Base-by-base conservation (phyloP, 2,888 invertebrate species). In the Nymphalis c-album region DNA sequence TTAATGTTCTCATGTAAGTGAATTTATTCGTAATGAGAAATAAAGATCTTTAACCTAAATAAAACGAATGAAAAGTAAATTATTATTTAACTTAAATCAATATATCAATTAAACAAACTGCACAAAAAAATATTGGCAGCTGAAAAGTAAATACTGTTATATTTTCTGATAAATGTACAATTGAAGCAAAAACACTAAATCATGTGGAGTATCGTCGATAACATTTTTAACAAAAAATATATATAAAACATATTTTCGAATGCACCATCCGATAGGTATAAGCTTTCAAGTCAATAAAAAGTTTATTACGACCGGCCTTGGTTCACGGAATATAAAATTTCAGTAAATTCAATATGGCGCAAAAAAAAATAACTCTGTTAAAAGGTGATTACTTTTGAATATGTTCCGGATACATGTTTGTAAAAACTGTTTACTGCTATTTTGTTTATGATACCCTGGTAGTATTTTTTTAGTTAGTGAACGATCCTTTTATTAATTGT, bases 131-230 rank as follows among this genome's bases (percentile, higher is more conserved):
- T 61, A 62, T 59, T 46, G 13, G 53, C 51, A 53, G 13, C 17
- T 22, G 17, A 53, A 51, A 60, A 62, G 58, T 26, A 61, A 61
- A 58, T 45, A 48, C 63, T 18, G 64, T 59, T 66, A 67, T 69
- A 72, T 65, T 69, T 64, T 70, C 64, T 50, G 50, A 62, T 65
- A 71, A 71, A 57, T 47, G 46, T 48, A 61, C 35, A 26, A 63
- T 57, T 61, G 51, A 47, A 66, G 59, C 58, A 50, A 61, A 71
- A 70, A 67, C 64, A 62, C 65, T 70, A 71, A 70, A 68, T 71
- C 72, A 67, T n/a, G 16, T 31, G 53, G 53, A 74, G 68, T 64
- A 64, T 50, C 53, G 64, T 61, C 71, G 62, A 63, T 55, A 61
- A 20, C 22, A 40, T 67, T 68, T 64, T 64, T 17, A 31, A 62